Conservation (phyloP, 2,797 vertebrate genomes). For the Myripristis jacobus region DNA sequence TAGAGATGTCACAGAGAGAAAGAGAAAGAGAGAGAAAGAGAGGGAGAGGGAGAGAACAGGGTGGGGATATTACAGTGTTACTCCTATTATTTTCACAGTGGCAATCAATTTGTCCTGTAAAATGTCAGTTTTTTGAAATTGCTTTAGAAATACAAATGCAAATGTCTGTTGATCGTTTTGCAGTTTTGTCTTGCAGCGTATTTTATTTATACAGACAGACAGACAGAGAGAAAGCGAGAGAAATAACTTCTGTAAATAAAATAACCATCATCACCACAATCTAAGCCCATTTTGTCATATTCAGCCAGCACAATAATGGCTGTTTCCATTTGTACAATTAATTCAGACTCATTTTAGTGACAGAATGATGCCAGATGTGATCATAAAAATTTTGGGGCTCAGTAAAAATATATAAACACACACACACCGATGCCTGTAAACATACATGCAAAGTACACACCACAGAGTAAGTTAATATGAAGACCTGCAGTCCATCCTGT, state of each 20-base stretch:
- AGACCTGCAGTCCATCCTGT: slow-evolving; percentile 85
- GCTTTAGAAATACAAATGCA: too few relatives aligned
- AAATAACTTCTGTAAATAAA: too few relatives aligned
- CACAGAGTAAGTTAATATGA: slow-evolving; percentile 49
- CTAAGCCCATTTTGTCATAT: not conserved
- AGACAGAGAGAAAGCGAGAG: too few relatives aligned
- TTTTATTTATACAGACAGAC: too few relatives aligned
- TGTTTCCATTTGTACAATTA: not conserved
- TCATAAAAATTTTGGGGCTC: not conserved
- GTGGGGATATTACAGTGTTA: not conserved
- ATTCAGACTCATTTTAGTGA: not conserved
- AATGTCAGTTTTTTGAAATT: too few relatives aligned
- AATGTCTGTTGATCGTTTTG: too few relatives aligned
- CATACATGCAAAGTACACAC: slow-evolving; percentile 41
- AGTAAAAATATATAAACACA: not conserved
- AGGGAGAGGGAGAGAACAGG: slow-evolving; percentile 11
- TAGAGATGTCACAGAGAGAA: slow-evolving; percentile 19
- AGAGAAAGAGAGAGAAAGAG: slow-evolving; percentile 9
- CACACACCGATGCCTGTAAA: slow-evolving; percentile 34
- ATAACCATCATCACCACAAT: too few relatives aligned
- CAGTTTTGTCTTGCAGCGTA: not conserved
- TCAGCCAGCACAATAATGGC: not conserved
- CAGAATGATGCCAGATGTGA: not conserved
- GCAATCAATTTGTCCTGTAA: not conserved
- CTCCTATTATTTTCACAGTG: slow-evolving; percentile 8